These are phyloP conservation scores for Unio pictorum DNA, from an alignment of 2,888 invertebrate species.

Conservation along the genomic window DNA sequence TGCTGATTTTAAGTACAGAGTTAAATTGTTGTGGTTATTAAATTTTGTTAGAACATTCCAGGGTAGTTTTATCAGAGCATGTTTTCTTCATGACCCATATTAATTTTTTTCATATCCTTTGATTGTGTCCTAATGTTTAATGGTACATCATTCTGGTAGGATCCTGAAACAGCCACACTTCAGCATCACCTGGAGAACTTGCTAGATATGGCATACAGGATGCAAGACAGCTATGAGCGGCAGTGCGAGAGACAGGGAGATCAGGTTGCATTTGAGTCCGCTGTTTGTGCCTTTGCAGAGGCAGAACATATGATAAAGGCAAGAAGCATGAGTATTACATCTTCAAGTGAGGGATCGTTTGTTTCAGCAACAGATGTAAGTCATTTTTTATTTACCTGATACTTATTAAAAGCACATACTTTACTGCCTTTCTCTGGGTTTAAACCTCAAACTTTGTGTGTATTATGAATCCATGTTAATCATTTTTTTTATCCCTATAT, in stretches of 20 bases:
- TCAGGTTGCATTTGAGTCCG: conserved; percentile 59
- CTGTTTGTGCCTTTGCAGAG: conserved; percentile 56
- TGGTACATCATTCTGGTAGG: conserved; percentile 32
- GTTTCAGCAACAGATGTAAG: conserved; percentile 90
- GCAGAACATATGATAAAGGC: conserved; percentile 42
- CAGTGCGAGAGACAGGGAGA: conserved; percentile 57
- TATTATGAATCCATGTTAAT: too few relatives aligned
- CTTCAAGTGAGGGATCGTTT: conserved; percentile 83
- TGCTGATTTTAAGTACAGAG: too few relatives aligned
- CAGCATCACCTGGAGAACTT: conserved; percentile 83
- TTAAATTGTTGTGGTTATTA: too few relatives aligned
- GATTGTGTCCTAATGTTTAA: not conserved
- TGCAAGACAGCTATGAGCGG: conserved; percentile 81
- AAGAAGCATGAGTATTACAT: conserved; percentile 51
- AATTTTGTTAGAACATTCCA: too few relatives aligned
- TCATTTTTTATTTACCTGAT: conserved; percentile 6
- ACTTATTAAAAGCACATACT: not conserved
- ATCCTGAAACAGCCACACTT: conserved; percentile 58
- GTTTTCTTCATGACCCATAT: not conserved
- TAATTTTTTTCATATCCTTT: not conserved
- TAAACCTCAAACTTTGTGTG: too few relatives aligned
- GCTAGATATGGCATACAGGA: conserved; percentile 86
- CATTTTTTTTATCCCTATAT: too few relatives aligned
- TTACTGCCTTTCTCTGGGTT: too few relatives aligned
- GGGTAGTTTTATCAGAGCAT: not conserved